Conservation (phyloP, 1,140 invertebrate genomes). For the Sycophaga agraensis region DNA sequence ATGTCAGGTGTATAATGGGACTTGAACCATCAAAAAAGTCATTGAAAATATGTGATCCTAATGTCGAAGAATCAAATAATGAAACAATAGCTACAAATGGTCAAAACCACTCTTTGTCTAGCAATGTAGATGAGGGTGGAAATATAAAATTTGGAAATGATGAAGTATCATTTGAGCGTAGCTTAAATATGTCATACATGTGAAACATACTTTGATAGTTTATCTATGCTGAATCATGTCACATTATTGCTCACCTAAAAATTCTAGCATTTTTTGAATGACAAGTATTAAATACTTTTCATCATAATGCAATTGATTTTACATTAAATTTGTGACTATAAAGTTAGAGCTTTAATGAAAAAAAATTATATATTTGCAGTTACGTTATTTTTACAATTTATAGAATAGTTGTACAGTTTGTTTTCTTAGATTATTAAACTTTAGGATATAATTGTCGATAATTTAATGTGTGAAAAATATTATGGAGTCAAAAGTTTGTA, state of each 20-base stretch:
- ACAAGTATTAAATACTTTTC: too few species aligned
- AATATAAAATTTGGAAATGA: constrained; percentile 45
- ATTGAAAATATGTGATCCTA: constrained; percentile 30
- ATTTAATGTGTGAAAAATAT: too few species aligned
- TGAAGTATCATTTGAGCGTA: constrained; percentile 49
- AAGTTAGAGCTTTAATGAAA: too few species aligned
- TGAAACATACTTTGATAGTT: constrained; percentile 22
- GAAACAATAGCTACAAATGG: constrained; percentile 5
- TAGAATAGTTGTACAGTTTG: too few species aligned
- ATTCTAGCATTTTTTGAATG: too few species aligned
- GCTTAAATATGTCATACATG: constrained; percentile 49
- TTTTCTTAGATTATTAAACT: too few species aligned
- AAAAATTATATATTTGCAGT: too few species aligned
- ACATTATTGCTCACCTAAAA: background rate
- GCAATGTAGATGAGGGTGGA: constrained; percentile 30
- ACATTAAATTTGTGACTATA: too few species aligned
- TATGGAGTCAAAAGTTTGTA: too few species aligned
- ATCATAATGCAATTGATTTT: too few species aligned
- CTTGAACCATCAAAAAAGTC: constrained; percentile 53
- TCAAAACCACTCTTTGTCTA: constrained; percentile 2
- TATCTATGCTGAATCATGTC: background rate
- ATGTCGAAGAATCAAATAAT: constrained; percentile 31
- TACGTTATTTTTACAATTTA: too few species aligned
- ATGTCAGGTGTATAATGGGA: constrained; percentile 69
- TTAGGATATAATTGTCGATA: too few species aligned